Evolutionary conservation across 2,888 invertebrate species (phyloP), one percentile per base, ranked within the genome.

Genomic region (Tribolium freemani): DNA sequence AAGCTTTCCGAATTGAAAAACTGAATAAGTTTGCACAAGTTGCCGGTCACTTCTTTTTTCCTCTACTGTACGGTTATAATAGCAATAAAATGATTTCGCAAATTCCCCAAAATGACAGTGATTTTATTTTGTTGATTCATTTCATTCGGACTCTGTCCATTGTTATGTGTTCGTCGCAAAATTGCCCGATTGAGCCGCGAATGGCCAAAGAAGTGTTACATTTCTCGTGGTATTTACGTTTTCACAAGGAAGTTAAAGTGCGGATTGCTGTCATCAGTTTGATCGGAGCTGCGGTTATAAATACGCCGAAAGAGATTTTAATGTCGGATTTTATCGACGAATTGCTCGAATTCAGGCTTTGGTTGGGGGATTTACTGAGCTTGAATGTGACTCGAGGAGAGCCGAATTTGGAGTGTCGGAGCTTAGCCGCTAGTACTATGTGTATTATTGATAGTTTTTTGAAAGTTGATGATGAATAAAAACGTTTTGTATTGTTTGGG

Each of bases 41-140:
- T 0, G 94, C 93, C 0, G 93, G 94, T 0, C 89, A 89, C 53
- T 97, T 97, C 83, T 96, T 97, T 86, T 97, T 94, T 83, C 94
- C 96, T 0, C 84, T 96, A 0, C 84, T 95, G 0, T 89, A 91
- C 16, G 94, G 93, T 0, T 91, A 91, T 75, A 91, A 91, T 0
- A 88, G 88, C 44, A 89, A 89, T 48, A 90, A 91, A 80, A 86
- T 89, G 82, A 75, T 88, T 0, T 85, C 89, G 1, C 88, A 88
- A 74, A 88, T 88, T 11, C 83, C 90, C 5, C 88, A 88, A 57
- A 89, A 90, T 60, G 93, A 94, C 78, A 88, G 90, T 0, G 93
- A 93, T 77, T 91, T 90, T 69, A 88, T 93, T 20, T 81, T 95
- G 2, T 82, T 95, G n/a, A 87, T 92, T 0, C 90, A 91, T 78